A percentile compares a stretch with the other conserved stretches of the same genome.
phyloP scores from a whole-genome alignment of 2,113 vertebrate species.

The Eulemur rufifrons region DNA sequence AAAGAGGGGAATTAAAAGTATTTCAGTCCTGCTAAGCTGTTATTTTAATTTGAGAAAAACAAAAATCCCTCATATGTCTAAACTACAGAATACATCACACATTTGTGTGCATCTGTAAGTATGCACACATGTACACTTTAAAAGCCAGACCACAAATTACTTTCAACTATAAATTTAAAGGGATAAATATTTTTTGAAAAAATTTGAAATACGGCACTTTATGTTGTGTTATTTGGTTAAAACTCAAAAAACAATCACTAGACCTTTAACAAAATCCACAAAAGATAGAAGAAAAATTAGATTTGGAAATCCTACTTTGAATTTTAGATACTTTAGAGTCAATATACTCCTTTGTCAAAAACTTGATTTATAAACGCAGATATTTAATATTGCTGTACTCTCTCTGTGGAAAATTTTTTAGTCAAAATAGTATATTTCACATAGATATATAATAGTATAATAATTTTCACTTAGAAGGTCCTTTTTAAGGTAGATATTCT shows the following conservation, averaged over 20 bases:
- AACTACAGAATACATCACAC: neutral
- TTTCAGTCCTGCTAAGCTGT: slow-evolving; percentile 9
- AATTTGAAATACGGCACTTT: neutral
- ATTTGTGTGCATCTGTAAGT: neutral
- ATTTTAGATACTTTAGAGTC: neutral
- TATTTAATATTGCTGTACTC: neutral
- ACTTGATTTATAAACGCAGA: neutral
- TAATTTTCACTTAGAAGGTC: neutral
- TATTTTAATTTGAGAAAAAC: slow-evolving; percentile 40
- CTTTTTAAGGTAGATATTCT: neutral
- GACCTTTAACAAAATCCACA: neutral
- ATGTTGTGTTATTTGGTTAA: neutral
- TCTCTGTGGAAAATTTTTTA: neutral
- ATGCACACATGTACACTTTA: neutral
- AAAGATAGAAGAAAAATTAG: neutral
- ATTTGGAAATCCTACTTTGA: neutral
- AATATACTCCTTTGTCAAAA: neutral
- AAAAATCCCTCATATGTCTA: neutral
- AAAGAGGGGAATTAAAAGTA: neutral
- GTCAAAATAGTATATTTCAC: neutral
- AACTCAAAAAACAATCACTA: neutral
- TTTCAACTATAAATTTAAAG: slow-evolving; percentile 1
- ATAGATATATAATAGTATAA: neutral
- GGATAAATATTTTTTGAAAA: neutral
- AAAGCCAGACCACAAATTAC: neutral